phyloP scores from a whole-genome alignment of 2,797 vertebrate genomes.

The Gila robusta region DNA sequence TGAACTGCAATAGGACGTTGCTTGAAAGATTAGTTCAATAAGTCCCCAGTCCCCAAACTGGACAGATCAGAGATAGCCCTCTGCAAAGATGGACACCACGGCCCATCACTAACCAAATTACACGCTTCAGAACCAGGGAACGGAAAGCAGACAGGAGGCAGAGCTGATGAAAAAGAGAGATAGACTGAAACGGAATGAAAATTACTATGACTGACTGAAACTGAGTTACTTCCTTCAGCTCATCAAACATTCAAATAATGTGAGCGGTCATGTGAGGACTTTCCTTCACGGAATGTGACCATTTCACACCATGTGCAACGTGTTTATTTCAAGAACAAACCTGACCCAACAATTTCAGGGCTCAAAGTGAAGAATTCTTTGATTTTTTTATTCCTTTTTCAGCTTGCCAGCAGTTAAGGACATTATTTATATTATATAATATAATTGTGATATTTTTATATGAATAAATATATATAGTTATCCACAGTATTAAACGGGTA shows the following conservation, averaged over 20 bases:
- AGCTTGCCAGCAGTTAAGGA: background rate
- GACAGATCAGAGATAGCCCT: constrained; percentile 41
- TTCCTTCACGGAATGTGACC: constrained; percentile 3
- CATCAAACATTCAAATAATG: constrained; percentile 41
- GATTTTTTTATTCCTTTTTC: background rate
- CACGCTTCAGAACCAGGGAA: constrained; percentile 45
- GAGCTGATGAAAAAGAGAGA: background rate
- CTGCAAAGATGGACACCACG: constrained; percentile 35
- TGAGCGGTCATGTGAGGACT: background rate
- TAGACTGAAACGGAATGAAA: constrained; percentile 28
- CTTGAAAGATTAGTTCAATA: constrained; percentile 30
- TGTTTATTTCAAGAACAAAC: constrained; percentile 10
- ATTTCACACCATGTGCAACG: constrained; percentile 9
- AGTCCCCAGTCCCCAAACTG: constrained; percentile 17
- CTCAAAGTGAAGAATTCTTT: background rate
- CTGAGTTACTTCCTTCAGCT: constrained; percentile 42
- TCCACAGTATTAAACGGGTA: background rate
- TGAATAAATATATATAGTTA: background rate
- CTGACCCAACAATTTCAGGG: background rate
- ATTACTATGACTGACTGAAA: constrained; percentile 16
- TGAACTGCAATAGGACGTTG: background rate
- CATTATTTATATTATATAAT: background rate
- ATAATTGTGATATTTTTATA: background rate
- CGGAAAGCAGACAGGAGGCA: constrained; percentile 23
- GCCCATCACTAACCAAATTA: constrained; percentile 41